Conservation (phyloP, 2,797 vertebrate genomes). For the Astyanax mexicanus region DNA sequence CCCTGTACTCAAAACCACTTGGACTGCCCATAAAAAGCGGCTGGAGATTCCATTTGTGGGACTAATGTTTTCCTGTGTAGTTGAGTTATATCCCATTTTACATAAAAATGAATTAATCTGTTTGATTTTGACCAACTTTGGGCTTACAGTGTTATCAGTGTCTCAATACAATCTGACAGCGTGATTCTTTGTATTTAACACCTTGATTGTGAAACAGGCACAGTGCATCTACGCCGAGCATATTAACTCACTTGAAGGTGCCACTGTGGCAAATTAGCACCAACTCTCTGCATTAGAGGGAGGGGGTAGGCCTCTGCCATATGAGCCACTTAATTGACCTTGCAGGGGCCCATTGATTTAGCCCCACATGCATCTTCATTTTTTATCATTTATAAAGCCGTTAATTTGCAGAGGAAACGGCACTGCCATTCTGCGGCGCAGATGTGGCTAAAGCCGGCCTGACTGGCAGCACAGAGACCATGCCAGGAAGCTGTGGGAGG, state of each 20-base stretch:
- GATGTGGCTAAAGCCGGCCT: conserved; percentile 86
- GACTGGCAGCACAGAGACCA: conserved; percentile 76
- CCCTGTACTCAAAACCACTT: too few species aligned
- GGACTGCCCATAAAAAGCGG: too few species aligned
- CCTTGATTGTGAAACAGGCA: conserved; percentile 11
- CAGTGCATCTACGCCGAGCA: not conserved
- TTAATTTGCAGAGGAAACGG: conserved; percentile 99
- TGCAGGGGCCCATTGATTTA: conserved; percentile 94
- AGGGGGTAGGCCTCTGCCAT: conserved; percentile 28
- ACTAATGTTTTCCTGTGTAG: too few species aligned
- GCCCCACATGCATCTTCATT: conserved; percentile 93
- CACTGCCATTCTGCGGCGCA: conserved; percentile 87
- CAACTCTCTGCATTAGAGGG: conserved; percentile 9
- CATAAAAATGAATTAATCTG: too few species aligned
- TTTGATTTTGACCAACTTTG: too few species aligned
- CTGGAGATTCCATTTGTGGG: too few species aligned
- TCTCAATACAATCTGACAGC: not conserved
- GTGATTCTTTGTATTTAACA: conserved; percentile 4
- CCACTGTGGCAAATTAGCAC: conserved; percentile 13
- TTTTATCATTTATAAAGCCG: conserved; percentile 99
- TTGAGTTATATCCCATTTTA: too few species aligned
- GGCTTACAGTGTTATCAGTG: too few species aligned
- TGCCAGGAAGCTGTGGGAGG: conserved; percentile 83
- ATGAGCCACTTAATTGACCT: conserved; percentile 93
- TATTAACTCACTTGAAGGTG: conserved; percentile 23